Conservation (phyloP, 2,888 invertebrate genomes). For the Drepana falcataria region DNA sequence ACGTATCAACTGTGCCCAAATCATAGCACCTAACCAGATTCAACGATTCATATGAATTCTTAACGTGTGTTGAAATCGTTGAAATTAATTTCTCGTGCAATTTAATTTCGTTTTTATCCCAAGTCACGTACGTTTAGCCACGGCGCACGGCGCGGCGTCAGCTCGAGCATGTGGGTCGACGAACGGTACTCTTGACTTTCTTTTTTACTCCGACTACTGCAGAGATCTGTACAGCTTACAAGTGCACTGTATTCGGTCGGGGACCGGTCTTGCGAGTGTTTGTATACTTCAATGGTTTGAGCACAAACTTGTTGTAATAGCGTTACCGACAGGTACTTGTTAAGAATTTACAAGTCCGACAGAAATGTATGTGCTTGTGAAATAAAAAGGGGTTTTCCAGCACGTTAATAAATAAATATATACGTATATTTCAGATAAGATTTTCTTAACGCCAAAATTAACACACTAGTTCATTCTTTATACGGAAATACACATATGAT, state of each 20-base stretch:
- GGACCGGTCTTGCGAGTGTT: constrained; percentile 13
- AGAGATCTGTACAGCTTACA: constrained; percentile 17
- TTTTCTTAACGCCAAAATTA: no score
- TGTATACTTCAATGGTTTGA: background rate
- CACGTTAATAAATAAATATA: no score
- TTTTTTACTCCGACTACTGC: constrained; percentile 57
- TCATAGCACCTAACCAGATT: no score
- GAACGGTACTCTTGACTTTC: constrained; percentile 69
- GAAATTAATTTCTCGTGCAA: constrained; percentile 7
- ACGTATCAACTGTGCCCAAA: no score
- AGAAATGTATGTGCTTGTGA: no score
- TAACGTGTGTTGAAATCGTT: no score
- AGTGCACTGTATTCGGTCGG: constrained; percentile 1
- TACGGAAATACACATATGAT: no score
- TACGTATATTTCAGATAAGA: no score
- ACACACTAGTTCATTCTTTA: no score
- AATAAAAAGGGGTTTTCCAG: no score
- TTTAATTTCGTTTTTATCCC: constrained; percentile 53
- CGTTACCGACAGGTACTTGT: no score
- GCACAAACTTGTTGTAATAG: background rate
- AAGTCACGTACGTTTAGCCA: constrained; percentile 40
- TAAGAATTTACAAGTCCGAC: no score
- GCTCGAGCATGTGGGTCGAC: constrained; percentile 58
- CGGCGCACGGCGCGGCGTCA: constrained; percentile 19
- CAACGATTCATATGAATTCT: background rate